Evolutionary conservation across 2,797 vertebrate genomes (phyloP), one percentile per base, ranked within the genome.

Genomic region (Podarcis siculus): DNA sequence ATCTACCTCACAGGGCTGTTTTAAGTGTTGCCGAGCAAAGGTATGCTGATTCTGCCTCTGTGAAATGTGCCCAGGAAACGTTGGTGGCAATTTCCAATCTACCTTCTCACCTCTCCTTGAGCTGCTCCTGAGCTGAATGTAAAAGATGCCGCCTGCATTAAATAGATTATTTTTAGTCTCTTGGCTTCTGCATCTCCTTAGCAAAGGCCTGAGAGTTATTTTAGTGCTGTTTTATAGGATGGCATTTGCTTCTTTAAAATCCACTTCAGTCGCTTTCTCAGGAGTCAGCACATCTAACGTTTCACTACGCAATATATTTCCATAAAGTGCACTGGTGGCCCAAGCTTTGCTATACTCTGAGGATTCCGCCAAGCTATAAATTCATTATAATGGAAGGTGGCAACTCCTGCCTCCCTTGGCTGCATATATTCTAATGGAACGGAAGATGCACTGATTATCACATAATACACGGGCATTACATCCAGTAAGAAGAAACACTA

Each of bases 401-500:
- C 84, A 95, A 95, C 87, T 89, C 39, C 27, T 83, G 79, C n/a
- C 69, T 84, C 73, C 92, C 66, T 35, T 90, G 84, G n/a, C 25
- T 73, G 83, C 49, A 55, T 86, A 91, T 85, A 93, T 85, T 89
- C 82, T 69, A 89, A 88, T 89, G 94, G 95, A 95, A 85, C 79
- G 83, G 83, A 89, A 93, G 93, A 94, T 92, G 90, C 92, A 83
- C 93, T 95, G 92, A 97, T 97, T 96, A 95, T 93, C 94, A 94
- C 88, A 88, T 95, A 96, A 93, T 92, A 86, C 85, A 95, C 93
- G 90, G 83, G 39, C 77, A 92, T 95, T 96, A 90, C 91, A 73
- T 92, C 84, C 89, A 93, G 77, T 93, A 76, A 91, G 94, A 94
- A 94, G 90, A 92, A 94, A 91, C 75, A 92, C 89, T n/a, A 61